phyloP scores from a whole-genome alignment of 2,888 invertebrate genomes.

The Eupithecia dodoneata region DNA sequence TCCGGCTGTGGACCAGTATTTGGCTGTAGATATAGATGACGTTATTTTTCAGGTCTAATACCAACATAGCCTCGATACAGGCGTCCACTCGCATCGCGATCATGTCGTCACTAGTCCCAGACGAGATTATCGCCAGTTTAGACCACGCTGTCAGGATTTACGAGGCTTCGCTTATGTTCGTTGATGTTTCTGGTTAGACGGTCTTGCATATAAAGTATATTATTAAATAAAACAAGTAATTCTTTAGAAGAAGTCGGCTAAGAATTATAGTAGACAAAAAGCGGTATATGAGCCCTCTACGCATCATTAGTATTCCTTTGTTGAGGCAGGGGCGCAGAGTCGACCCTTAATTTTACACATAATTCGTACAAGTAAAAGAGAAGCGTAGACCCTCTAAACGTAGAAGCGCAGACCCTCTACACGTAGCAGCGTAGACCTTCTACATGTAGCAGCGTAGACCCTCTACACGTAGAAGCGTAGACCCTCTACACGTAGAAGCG shows the following conservation, averaged over 20 bases:
- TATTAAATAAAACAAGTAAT: background rate
- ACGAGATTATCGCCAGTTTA: slow-evolving; percentile 85
- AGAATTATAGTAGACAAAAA: too few species aligned
- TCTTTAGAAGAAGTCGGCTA: background rate
- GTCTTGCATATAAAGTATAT: background rate
- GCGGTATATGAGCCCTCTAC: too few species aligned
- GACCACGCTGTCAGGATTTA: slow-evolving; percentile 82
- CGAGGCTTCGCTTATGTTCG: slow-evolving; percentile 85
- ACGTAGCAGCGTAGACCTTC: too few species aligned
- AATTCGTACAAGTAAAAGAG: background rate
- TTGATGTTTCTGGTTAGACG: slow-evolving; percentile 84
- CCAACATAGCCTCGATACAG: slow-evolving; percentile 43
- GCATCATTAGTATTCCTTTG: too few species aligned
- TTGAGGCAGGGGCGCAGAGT: too few species aligned
- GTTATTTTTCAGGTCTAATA: slow-evolving; percentile 27
- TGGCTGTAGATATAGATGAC: background rate
- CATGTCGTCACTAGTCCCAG: slow-evolving; percentile 86
- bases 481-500: background rate
- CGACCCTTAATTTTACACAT: too few species aligned
- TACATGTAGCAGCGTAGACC: too few species aligned
- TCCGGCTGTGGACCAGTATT: background rate
- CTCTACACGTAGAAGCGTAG: background rate
- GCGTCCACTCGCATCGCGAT: slow-evolving; percentile 71
- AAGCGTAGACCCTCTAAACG: background rate
- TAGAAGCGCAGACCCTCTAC: too few species aligned